Evolutionary conservation across 2,113 vertebrate species (phyloP).

Genomic region (Saccopteryx bilineata): DNA sequence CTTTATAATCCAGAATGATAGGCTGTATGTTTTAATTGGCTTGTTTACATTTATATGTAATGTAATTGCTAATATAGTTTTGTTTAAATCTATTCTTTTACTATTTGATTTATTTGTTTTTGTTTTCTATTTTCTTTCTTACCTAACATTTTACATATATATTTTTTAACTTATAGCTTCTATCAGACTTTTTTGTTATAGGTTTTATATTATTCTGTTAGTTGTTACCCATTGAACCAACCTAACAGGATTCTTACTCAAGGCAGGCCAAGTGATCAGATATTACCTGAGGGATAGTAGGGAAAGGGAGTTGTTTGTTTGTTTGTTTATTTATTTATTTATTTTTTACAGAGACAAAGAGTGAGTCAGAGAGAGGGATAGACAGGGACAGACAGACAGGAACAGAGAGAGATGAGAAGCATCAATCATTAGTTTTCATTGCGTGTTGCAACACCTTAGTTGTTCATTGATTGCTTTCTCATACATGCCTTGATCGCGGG

Average conservation of each 20-base stretch:
- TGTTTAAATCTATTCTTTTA: not conserved
- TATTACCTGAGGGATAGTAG: not conserved
- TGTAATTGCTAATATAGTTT: not conserved
- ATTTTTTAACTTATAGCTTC: not conserved
- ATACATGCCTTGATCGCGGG: too few relatives aligned
- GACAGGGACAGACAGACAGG: too few relatives aligned
- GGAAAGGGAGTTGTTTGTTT: not conserved
- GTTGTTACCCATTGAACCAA: not conserved
- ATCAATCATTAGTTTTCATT: too few relatives aligned
- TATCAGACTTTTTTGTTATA: not conserved
- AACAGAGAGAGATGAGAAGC: too few relatives aligned
- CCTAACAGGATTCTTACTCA: not conserved
- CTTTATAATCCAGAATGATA: not conserved
- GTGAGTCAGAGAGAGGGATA: too few relatives aligned
- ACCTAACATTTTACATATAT: not conserved
- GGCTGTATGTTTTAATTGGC: not conserved
- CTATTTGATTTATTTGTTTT: not conserved
- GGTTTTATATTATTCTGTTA: constrained; percentile 19
- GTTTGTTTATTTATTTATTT: too few relatives aligned
- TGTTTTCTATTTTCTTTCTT: not conserved
- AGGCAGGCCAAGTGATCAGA: not conserved
- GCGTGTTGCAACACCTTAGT: too few relatives aligned
- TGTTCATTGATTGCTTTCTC: too few relatives aligned
- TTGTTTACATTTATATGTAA: not conserved
- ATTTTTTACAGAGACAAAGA: too few relatives aligned